A percentile compares a stretch with the other conserved stretches of the same genome.
Evolutionary conservation across 2,113 vertebrate genomes (phyloP).

Genomic region (Rhabdornis inornatus): DNA sequence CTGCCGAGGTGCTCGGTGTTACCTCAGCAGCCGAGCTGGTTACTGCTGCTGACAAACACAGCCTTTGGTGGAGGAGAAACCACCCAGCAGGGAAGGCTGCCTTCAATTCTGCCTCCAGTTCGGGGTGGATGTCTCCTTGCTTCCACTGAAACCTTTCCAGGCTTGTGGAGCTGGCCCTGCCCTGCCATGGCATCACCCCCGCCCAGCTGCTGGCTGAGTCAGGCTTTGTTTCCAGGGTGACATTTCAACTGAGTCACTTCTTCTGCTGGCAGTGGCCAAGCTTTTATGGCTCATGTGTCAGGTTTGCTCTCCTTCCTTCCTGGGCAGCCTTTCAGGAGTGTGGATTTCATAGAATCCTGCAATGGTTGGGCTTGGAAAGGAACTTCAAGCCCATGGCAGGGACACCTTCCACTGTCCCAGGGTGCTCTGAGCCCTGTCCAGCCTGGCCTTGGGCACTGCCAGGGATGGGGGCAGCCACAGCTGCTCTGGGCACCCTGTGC

Average conservation of each 20-base stretch:
- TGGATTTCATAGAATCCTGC: neutral
- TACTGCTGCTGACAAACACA: neutral
- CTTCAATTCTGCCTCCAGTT: neutral
- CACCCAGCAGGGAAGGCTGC: neutral
- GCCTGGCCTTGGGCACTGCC: neutral
- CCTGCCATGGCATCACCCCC: neutral
- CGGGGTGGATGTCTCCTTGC: neutral
- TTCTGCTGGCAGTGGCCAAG: neutral
- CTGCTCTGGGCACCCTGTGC: neutral
- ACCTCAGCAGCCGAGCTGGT: neutral
- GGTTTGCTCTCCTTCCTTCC: neutral
- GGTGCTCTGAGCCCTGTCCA: accelerated
- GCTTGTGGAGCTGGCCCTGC: neutral
- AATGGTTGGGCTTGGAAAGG: neutral
- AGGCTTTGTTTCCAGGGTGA: neutral
- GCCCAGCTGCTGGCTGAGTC: neutral
- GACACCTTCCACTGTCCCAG: neutral
- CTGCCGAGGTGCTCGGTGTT: neutral
- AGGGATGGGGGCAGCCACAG: neutral
- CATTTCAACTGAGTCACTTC: neutral
- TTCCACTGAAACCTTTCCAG: neutral
- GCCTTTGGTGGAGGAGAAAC: neutral
- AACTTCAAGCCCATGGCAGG: neutral
- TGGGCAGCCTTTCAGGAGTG: neutral
- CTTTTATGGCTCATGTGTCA: neutral